phyloP scores from a whole-genome alignment of 2,888 invertebrate species.

The Cantharis lateralis region DNA sequence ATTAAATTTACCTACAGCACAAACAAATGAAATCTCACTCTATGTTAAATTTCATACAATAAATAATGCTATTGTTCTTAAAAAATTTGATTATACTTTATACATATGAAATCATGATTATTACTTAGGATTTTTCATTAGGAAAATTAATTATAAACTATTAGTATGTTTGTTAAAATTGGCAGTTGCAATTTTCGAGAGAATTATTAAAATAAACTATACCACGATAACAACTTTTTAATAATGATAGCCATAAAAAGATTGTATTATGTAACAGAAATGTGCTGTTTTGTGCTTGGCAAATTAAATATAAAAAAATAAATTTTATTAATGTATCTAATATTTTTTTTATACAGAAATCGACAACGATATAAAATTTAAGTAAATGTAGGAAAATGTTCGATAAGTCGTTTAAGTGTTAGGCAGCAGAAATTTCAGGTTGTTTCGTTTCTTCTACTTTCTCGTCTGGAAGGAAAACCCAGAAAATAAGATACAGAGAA shows the following conservation, averaged over 20 bases:
- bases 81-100: not conserved
- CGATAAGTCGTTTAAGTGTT: constrained; percentile 41
- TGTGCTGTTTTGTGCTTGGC: not conserved
- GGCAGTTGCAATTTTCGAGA: not conserved
- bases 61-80: not conserved
- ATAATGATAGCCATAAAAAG: not conserved
- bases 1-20: not conserved
- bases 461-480: constrained; percentile 53
- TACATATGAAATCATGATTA: not conserved
- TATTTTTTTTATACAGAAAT: constrained; percentile 10
- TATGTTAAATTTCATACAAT: not conserved
- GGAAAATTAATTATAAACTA: not conserved
- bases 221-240: not conserved
- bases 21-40: not conserved
- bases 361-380: constrained; percentile 8
- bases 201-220: not conserved
- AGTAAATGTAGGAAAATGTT: constrained; percentile 16
- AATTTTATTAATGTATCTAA: not conserved
- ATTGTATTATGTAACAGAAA: not conserved
- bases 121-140: not conserved
- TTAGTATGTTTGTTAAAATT: not conserved
- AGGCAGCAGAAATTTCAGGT: constrained; percentile 52
- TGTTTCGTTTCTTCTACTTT: constrained; percentile 48
- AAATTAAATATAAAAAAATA: not conserved
- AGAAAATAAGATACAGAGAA: constrained; percentile 47